Conservation (phyloP, 1,140 invertebrate genomes). For the Drosophila oshimai region DNA sequence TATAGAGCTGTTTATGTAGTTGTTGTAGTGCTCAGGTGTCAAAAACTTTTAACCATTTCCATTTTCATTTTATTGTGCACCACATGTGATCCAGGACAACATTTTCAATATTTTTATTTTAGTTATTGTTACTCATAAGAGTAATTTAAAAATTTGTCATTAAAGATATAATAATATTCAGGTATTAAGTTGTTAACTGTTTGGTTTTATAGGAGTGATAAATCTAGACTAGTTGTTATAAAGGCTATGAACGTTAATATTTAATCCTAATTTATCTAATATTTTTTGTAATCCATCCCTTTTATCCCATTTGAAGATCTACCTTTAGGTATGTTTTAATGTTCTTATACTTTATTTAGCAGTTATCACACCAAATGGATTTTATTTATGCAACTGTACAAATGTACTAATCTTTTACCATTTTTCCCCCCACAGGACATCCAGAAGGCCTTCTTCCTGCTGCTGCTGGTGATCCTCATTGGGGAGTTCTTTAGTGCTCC, state of each 20-base stretch:
- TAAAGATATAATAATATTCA: too few relatives aligned
- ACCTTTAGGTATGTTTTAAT: background rate
- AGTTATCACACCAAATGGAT: background rate
- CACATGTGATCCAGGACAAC: too few relatives aligned
- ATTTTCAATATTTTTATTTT: too few relatives aligned
- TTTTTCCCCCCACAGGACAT: constrained; percentile 89
- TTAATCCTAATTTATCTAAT: background rate
- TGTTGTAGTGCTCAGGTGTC: too few relatives aligned
- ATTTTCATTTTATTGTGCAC: too few relatives aligned
- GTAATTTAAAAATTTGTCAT: too few relatives aligned
- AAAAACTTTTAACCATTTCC: too few relatives aligned
- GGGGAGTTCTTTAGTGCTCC: constrained; percentile 99
- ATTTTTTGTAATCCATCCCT: background rate
- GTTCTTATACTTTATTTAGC: background rate
- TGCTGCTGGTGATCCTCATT: constrained; percentile 95
- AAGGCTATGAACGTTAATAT: background rate
- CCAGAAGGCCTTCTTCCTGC: constrained; percentile 97
- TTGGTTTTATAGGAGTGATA: too few relatives aligned
- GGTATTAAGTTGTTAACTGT: too few relatives aligned
- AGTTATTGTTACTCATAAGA: too few relatives aligned
- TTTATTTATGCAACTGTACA: background rate
- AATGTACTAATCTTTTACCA: background rate
- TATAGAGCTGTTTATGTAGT: too few relatives aligned
- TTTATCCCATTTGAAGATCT: background rate
- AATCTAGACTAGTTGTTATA: too few relatives aligned